Evolutionary conservation across 2,888 invertebrate species (phyloP).

Genomic region (Onthophagus sagittarius): DNA sequence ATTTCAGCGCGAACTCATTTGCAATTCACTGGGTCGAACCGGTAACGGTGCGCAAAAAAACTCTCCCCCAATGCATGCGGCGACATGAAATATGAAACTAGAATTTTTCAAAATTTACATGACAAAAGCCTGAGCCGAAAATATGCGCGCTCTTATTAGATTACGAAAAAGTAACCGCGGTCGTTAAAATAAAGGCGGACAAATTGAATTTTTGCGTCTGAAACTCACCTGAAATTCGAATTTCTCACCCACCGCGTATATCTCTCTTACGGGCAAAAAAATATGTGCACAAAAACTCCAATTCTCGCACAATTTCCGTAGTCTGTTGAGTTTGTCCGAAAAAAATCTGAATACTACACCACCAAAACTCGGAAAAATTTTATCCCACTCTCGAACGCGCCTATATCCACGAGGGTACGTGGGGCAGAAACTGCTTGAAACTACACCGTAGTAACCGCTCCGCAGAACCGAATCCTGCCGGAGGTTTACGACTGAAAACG

Average conservation of each 20-base stretch:
- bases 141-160: not conserved
- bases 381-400: not conserved
- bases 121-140: not conserved
- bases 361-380: not conserved
- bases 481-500: slow-evolving; percentile 12
- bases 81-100: slow-evolving; percentile 11
- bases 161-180: not conserved
- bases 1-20: slow-evolving; percentile 2
- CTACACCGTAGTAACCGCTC: slow-evolving; percentile 3
- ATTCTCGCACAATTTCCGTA: not conserved
- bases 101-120: slow-evolving; percentile 3
- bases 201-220: not conserved
- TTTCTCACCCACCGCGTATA: not conserved
- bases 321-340: not conserved
- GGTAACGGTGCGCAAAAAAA: not conserved
- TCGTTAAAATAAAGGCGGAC: not conserved
- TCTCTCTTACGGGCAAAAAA: not conserved
- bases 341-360: not conserved
- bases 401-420: slow-evolving; percentile 3
- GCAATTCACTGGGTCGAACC: slow-evolving; percentile 2
- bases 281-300: not conserved
- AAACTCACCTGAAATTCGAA: not conserved
- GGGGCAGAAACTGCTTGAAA: slow-evolving; percentile 8
- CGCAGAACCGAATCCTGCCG: slow-evolving; percentile 18
- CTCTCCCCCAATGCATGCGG: not conserved